These are phyloP conservation scores for Parnassius glacialis DNA, from an alignment of 2,888 invertebrate species.

Conservation along the genomic window DNA sequence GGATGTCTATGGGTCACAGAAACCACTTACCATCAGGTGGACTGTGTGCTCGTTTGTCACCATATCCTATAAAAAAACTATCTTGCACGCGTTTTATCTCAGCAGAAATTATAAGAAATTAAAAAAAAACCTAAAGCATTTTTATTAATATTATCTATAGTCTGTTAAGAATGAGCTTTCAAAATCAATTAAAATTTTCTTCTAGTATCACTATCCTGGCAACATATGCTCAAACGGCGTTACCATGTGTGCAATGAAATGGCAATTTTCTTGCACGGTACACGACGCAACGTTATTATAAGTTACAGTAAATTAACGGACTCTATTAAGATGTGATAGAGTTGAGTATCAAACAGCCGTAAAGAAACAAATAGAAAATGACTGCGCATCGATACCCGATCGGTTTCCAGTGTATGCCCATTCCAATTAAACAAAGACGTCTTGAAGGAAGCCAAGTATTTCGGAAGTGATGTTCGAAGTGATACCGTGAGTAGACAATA, in stretches of 20 bases:
- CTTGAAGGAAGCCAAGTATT: constrained; percentile 61
- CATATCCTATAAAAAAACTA: too few relatives aligned
- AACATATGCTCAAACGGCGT: constrained; percentile 43
- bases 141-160: too few relatives aligned
- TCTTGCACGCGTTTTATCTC: too few relatives aligned
- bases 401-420: constrained; percentile 53
- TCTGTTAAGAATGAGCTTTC: not conserved
- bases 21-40: too few relatives aligned
- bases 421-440: constrained; percentile 62
- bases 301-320: not conserved
- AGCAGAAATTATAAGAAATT: too few relatives aligned
- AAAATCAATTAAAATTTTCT: constrained; percentile 34
- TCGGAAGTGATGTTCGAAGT: constrained; percentile 41
- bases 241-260: constrained; percentile 55
- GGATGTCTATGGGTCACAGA: too few relatives aligned
- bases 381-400: constrained; percentile 36
- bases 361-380: constrained; percentile 16
- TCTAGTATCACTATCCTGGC: constrained; percentile 35
- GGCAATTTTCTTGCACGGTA: constrained; percentile 39
- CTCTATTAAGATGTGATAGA: constrained; percentile 24
- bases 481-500: constrained; percentile 64
- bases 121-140: too few relatives aligned
- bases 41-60: too few relatives aligned
- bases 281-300: constrained; percentile 12
- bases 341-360: constrained; percentile 24